These are phyloP conservation scores for Drosophila aldrichi DNA, from an alignment of 2,888 invertebrate species.

Conservation along the genomic window DNA sequence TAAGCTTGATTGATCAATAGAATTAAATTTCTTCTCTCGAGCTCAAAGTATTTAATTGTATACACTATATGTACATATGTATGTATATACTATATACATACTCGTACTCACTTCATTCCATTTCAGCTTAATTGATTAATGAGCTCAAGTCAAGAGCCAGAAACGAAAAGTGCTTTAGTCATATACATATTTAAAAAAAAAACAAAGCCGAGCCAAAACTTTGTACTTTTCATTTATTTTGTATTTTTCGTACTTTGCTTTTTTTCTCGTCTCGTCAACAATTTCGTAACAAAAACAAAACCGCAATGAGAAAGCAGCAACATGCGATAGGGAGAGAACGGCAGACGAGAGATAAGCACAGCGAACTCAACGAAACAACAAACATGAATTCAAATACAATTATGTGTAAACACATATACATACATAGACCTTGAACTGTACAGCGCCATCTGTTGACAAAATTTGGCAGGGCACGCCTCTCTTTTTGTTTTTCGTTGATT, in stretches of 20 bases:
- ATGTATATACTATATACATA: no score
- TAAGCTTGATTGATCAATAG: not conserved
- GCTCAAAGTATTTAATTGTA: not conserved
- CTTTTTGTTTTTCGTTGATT: conserved; percentile 30
- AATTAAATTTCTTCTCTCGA: not conserved
- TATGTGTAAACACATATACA: conserved; percentile 3
- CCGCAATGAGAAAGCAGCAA: conserved; percentile 18
- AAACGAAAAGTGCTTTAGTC: conserved; percentile 39
- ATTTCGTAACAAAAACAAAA: conserved; percentile 68
- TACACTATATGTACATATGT: no score
- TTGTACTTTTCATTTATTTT: conserved; percentile 30
- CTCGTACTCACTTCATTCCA: not conserved
- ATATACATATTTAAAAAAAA: conserved; percentile 3
- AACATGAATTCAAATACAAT: conserved; percentile 14
- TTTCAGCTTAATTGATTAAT: conserved; percentile 8
- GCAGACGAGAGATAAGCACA: conserved; percentile 39
- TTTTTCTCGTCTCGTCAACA: conserved; percentile 48
- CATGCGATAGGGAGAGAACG: conserved; percentile 20
- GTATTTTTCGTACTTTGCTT: conserved; percentile 1
- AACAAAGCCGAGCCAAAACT: conserved; percentile 28
- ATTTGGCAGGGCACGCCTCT: conserved; percentile 41
- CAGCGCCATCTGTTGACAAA: conserved; percentile 36
- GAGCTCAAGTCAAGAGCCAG: conserved; percentile 37
- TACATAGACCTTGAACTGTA: conserved; percentile 35
- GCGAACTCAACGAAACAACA: conserved; percentile 27